A percentile compares a stretch with the other conserved stretches of the same genome.
Evolutionary conservation across 2,797 vertebrate genomes (phyloP).

Genomic region (Hydrolagus colliei): DNA sequence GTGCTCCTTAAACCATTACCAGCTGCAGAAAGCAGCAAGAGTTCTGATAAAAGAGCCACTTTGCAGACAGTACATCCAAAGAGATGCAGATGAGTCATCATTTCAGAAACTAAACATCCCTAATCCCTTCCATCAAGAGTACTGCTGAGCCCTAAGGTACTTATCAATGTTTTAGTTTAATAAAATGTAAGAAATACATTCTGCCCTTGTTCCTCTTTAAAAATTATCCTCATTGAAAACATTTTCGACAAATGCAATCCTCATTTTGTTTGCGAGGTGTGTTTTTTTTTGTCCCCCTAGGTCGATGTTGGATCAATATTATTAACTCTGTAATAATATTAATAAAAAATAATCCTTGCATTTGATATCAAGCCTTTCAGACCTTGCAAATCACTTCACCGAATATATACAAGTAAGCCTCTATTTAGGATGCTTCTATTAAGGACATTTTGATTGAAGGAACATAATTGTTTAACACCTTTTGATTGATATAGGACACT

Average conservation of each 20-base stretch:
- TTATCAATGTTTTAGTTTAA: not conserved
- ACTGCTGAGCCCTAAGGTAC: not conserved
- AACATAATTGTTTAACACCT: no score
- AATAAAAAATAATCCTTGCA: no score
- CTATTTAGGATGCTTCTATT: no score
- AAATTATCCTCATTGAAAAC: not conserved
- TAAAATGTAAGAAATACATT: not conserved
- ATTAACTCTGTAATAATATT: not conserved
- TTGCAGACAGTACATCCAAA: conserved; percentile 41
- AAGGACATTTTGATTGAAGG: no score
- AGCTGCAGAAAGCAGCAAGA: conserved; percentile 50
- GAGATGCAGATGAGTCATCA: conserved; percentile 38
- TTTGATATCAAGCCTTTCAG: no score
- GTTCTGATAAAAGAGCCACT: conserved; percentile 44
- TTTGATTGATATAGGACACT: no score
- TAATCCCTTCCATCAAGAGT: not conserved
- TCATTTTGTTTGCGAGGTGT: not conserved
- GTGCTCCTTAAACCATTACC: conserved; percentile 55
- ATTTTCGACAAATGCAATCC: not conserved
- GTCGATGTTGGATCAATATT: not conserved
- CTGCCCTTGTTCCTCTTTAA: not conserved
- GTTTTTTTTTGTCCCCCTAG: not conserved
- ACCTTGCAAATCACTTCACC: no score
- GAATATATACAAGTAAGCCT: no score
- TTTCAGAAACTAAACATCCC: not conserved